A percentile compares a stretch with the other conserved stretches of the same genome.
These are phyloP conservation scores for Hiodon tergisus DNA, from an alignment of 2,113 vertebrate genomes.

Conservation along the genomic window DNA sequence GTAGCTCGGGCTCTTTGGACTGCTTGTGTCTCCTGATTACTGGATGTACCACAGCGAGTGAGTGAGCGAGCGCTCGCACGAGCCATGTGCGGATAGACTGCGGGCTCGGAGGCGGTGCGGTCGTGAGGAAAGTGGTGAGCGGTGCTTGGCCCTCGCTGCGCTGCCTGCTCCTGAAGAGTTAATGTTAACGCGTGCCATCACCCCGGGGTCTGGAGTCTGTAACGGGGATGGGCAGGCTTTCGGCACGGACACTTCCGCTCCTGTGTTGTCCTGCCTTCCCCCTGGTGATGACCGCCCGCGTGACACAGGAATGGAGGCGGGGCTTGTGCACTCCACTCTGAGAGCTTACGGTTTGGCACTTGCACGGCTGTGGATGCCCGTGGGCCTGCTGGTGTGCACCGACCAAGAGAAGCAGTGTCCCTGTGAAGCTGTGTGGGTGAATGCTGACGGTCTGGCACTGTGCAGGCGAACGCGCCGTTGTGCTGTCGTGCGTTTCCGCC, in stretches of 20 bases:
- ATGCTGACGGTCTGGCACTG: not conserved
- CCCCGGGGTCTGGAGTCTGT: not conserved
- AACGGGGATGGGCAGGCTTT: not conserved
- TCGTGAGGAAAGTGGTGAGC: not conserved
- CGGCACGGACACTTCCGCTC: not conserved
- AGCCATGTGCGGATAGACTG: not conserved
- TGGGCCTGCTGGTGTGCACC: no score
- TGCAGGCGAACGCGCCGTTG: not conserved
- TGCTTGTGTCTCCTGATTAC: no score
- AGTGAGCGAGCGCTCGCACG: not conserved
- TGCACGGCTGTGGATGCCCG: no score
- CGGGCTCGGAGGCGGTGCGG: not conserved
- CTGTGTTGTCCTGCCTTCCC: not conserved
- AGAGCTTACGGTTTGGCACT: no score
- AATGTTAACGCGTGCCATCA: not conserved
- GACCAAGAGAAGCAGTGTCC: not conserved
- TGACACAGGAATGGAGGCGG: not conserved
- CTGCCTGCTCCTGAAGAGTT: not conserved
- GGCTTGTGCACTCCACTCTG: no score
- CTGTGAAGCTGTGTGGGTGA: not conserved
- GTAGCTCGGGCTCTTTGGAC: not conserved
- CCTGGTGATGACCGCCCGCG: not conserved
- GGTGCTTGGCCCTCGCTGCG: no score
- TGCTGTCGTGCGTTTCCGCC: not conserved
- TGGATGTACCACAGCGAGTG: not conserved